Evolutionary conservation across 2,113 vertebrate genomes (phyloP).

Genomic region (Gobius niger): DNA sequence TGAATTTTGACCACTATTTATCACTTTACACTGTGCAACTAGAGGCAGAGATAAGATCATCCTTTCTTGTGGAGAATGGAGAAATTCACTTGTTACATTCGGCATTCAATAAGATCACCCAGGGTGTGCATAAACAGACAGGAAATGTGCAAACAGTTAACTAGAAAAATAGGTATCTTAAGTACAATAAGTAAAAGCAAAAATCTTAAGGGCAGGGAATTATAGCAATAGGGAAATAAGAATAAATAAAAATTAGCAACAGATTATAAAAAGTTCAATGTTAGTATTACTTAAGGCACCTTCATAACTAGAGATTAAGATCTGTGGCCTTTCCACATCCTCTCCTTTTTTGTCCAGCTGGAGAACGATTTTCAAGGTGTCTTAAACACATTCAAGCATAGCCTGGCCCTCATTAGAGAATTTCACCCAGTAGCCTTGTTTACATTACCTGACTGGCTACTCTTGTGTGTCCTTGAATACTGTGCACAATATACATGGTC

Average conservation of each 20-base stretch:
- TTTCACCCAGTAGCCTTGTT: constrained; percentile 39
- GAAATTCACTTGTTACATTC: too few species aligned
- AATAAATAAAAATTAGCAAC: too few species aligned
- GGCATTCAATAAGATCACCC: too few species aligned
- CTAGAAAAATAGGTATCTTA: too few species aligned
- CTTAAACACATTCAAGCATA: constrained; percentile 15
- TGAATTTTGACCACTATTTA: not conserved
- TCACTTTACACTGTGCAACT: not conserved
- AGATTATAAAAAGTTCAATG: too few species aligned
- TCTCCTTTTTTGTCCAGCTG: not conserved
- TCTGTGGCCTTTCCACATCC: not conserved
- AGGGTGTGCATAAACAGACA: too few species aligned
- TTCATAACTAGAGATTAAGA: not conserved
- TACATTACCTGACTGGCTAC: constrained; percentile 36
- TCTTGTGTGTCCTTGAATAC: constrained; percentile 14
- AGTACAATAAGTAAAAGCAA: too few species aligned
- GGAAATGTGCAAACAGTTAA: too few species aligned
- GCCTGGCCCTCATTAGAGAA: constrained; percentile 7
- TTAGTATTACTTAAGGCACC: not conserved
- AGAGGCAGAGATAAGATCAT: too few species aligned
- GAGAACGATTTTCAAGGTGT: not conserved
- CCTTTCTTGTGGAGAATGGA: too few species aligned
- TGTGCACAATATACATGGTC: constrained; percentile 16
- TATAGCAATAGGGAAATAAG: too few species aligned
- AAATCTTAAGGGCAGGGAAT: too few species aligned